Conservation (phyloP, 2,797 vertebrate species). For the Megalops cyprinoides region DNA sequence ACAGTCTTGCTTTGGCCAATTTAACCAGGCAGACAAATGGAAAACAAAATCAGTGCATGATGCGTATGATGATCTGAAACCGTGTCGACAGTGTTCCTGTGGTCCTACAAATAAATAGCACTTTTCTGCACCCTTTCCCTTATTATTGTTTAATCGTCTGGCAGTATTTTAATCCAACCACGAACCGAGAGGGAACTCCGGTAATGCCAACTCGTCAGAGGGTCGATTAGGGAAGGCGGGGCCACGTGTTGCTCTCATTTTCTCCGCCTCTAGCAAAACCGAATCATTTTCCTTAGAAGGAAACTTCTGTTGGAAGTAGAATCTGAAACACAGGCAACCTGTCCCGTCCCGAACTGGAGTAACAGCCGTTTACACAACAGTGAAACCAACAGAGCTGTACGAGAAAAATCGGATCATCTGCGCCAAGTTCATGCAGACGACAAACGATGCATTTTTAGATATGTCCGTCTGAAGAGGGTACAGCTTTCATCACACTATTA, state of each 20-base stretch:
- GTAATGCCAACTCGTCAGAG: conserved; percentile 1
- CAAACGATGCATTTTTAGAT: neutral
- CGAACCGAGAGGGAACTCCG: conserved; percentile 13
- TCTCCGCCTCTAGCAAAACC: conserved; percentile 32
- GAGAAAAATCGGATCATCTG: neutral
- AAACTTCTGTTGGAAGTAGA: conserved; percentile 27
- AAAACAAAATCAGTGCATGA: too few species aligned
- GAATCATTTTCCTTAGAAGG: conserved; percentile 46
- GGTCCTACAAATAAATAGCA: too few species aligned
- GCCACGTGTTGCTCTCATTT: conserved; percentile 6
- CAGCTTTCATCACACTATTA: neutral
- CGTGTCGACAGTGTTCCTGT: too few species aligned
- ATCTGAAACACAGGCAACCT: neutral
- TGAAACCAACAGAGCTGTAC: neutral
- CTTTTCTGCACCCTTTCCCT: neutral
- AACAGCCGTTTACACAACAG: neutral
- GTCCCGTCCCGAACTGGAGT: neutral
- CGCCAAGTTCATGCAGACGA: neutral
- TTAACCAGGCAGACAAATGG: neutral
- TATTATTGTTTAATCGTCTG: neutral
- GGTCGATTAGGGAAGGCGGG: conserved; percentile 20
- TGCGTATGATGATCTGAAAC: too few species aligned
- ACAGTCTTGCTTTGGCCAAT: neutral
- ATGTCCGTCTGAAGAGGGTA: neutral
- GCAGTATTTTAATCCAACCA: neutral